Conservation (phyloP, 2,113 vertebrate genomes). For the Brachirus orientalis region DNA sequence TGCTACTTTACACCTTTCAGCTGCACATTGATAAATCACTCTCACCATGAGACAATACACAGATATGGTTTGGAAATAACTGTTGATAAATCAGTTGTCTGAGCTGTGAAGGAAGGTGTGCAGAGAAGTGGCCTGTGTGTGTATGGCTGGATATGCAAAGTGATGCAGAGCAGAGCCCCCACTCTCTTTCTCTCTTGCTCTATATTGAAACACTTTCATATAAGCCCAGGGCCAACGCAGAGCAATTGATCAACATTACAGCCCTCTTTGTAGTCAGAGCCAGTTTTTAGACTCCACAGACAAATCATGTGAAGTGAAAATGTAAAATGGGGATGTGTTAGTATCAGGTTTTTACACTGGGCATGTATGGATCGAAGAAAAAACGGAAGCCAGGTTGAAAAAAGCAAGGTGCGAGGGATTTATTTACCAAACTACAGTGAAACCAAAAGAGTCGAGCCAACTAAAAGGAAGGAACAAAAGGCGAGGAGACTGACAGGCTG, state of each 20-base stretch:
- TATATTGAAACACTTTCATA: constrained; percentile 46
- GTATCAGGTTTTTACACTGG: too few relatives aligned
- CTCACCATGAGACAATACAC: constrained; percentile 27
- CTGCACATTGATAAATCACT: constrained; percentile 28
- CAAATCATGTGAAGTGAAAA: not conserved
- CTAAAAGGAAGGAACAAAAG: too few relatives aligned
- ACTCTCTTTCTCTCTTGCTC: not conserved
- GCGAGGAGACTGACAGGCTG: too few relatives aligned
- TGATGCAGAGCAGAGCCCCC: constrained; percentile 51
- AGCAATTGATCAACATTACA: constrained; percentile 28
- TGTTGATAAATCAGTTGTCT: constrained; percentile 45
- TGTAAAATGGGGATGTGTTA: not conserved
- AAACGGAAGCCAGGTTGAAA: too few relatives aligned
- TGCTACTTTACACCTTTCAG: constrained; percentile 11
- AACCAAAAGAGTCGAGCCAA: too few relatives aligned
- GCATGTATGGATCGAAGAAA: too few relatives aligned
- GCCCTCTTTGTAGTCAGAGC: constrained; percentile 13
- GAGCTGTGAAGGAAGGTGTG: constrained; percentile 16
- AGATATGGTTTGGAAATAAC: constrained; percentile 46
- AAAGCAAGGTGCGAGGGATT: too few relatives aligned
- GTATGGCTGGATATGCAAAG: constrained; percentile 29
- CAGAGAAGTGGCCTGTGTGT: constrained; percentile 11
- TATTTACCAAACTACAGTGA: too few relatives aligned
- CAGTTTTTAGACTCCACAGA: constrained; percentile 11
- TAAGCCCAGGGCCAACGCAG: constrained; percentile 21